Evolutionary conservation across 2,113 vertebrate genomes (phyloP), one percentile per base, ranked within the genome.

Genomic region (Petrocephalus microphthalmus): DNA sequence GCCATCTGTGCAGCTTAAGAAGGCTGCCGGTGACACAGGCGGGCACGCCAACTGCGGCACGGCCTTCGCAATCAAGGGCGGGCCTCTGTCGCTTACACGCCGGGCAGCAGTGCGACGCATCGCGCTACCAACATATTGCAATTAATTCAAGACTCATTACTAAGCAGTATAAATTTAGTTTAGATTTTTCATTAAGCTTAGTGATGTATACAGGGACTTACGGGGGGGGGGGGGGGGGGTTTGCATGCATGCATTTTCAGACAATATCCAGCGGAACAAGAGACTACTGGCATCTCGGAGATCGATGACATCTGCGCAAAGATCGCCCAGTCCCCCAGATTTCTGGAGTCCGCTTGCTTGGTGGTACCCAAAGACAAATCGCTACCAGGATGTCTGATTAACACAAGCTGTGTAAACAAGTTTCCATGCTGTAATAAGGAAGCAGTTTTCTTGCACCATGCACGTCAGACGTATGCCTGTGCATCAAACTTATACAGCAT

Each of bases 311-410:
- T 51, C 86, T 49, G 57, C 13, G 45, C 49, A 19, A 71, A 49
- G 86, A 87, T 56, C 42, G 86, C 60, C 45, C 57, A 29, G 86
- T n/a, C 25, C 56, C 45, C 42, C 7, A 33, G 47, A 56, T n/a
- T 57, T 53, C 85, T 33, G 19, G 29, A 60, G 42, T 86, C 54
- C 85, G 56, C 64, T 71, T 51, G 42, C 42, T 33, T 51, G 42
- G 6, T 87, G 42, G 64, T n/a, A 67, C 60, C 13, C 86, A 67
- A 67, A 87, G 42, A 87, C 51, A 64, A 87, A 49, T 42, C 25
- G 22, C 64, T 60, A 87, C 45, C 52, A 56, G 17, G 51, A 47
- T 87, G 86, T 71, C 57, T 67, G 42, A 87, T 87, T 87, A 87
- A 51, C 20, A 49, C 15, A 87, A 47, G 22, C 64, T 71, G 57